Evolutionary conservation across 2,888 invertebrate species (phyloP), one percentile per base, ranked within the genome.

Genomic region (Synergus laeviventris): DNA sequence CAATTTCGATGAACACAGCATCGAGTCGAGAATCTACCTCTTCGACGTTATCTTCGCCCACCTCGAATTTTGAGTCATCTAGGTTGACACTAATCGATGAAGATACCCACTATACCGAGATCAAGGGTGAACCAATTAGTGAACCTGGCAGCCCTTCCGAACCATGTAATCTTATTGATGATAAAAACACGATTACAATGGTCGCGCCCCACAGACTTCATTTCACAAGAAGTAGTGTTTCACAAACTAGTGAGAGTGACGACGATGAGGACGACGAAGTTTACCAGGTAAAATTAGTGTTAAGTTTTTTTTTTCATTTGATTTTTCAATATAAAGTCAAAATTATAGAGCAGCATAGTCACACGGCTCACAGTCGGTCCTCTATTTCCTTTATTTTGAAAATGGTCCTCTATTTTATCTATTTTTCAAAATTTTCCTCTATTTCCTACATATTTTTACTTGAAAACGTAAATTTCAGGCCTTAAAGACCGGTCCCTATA

Each of bases 101-200:
- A 9, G 81, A 81, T 9, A 80, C 75, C 61, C 81, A 83, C 84
- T 92, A 83, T 74, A 66, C 84, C 31, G 91, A 92, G 82, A 94
- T 96, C 84, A 96, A 96, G 91, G 94, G 95, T 76, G 96, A 97
- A 87, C 96, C 96, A 75, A 92, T 94, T 84, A 95, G 95, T 79
- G 94, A 94, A 85, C 94, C 94, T 9, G 94, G 94, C 86, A 96
- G 96, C 79, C 95, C 95, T 16, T 93, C 93, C 38, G 94, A 95
- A 21, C 95, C 95, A 79, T 95, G 66, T 21, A 82, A 82, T 45
- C 78, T 87, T 4, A 75, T 84, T 66, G 87, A 89, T 9, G 87
- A 89, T 9, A 87, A 84, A 61, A 85, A 75, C 62, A 81, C 86
- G 3, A 86, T 89, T 74, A 86, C 87, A 16, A 86, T 89, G 81